Percentiles rank a stretch among this genome's conserved stretches.
These are phyloP conservation scores for Galeopterus variegatus DNA, from an alignment of 2,113 vertebrate species.

Conservation along the genomic window DNA sequence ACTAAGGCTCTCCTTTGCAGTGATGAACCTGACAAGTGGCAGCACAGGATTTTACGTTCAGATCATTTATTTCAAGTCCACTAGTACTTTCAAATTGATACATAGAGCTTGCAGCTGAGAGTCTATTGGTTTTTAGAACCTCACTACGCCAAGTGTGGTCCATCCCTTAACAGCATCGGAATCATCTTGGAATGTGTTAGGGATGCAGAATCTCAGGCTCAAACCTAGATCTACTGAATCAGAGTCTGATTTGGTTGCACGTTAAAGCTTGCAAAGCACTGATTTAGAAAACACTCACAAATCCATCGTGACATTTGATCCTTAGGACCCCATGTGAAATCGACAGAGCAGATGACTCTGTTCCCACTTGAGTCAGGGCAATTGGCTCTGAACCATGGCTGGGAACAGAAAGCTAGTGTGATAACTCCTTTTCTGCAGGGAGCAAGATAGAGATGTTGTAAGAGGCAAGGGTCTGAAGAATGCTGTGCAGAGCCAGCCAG, in stretches of 20 bases:
- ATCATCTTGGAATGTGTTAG: neutral
- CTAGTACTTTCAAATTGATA: neutral
- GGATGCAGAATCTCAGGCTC: neutral
- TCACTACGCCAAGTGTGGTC: neutral
- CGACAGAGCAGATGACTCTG: neutral
- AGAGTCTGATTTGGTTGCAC: neutral
- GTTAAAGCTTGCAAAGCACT: neutral
- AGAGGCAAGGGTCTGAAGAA: neutral
- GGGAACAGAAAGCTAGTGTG: neutral
- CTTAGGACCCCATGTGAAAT: neutral
- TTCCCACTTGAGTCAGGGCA: neutral
- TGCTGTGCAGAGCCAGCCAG: neutral
- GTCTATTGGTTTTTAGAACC: neutral
- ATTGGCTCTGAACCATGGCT: neutral
- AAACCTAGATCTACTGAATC: neutral
- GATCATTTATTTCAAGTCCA: neutral
- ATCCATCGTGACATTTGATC: neutral
- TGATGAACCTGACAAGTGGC: neutral
- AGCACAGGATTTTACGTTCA: neutral
- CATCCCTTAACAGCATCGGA: neutral
- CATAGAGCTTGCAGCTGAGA: neutral
- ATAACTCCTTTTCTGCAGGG: neutral
- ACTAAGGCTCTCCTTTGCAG: neutral
- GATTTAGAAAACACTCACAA: neutral
- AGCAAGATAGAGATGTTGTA: neutral